These are phyloP conservation scores for Lasioglossum figueresi DNA, from an alignment of 2,888 invertebrate genomes.

Conservation along the genomic window DNA sequence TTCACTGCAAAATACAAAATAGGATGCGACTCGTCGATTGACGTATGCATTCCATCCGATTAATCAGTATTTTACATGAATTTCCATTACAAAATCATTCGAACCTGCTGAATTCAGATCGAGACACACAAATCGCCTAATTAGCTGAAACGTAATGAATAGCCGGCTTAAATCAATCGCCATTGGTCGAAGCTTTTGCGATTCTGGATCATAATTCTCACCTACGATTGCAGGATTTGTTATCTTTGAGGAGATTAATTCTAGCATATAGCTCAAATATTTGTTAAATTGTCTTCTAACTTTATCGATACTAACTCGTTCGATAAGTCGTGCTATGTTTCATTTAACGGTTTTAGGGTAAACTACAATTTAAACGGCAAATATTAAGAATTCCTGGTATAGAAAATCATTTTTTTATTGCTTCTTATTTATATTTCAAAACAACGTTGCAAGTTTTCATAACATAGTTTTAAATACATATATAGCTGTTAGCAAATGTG, in stretches of 20 bases:
- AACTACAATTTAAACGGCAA: too few species aligned
- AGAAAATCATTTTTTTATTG: too few species aligned
- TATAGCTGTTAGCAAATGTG: too few species aligned
- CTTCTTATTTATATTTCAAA: too few species aligned
- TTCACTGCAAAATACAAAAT: not conserved
- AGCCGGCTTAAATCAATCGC: not conserved
- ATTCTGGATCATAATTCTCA: not conserved
- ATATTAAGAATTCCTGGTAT: too few species aligned
- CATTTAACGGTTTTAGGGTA: not conserved
- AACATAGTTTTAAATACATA: too few species aligned
- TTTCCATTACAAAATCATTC: not conserved
- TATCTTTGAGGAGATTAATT: not conserved
- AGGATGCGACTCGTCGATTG: not conserved
- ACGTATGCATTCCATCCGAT: not conserved
- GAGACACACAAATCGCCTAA: not conserved
- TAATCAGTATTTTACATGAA: not conserved
- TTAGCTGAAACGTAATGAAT: slow-evolving; percentile 3
- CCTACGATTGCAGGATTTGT: not conserved
- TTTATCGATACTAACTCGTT: not conserved
- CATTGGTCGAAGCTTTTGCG: not conserved
- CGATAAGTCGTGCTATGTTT: not conserved
- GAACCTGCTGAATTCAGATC: not conserved
- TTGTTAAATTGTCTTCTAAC: not conserved
- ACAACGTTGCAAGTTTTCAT: too few species aligned
- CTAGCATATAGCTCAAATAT: not conserved